phyloP scores from a whole-genome alignment of 2,888 invertebrate genomes.

The Toxonevra muliebris region DNA sequence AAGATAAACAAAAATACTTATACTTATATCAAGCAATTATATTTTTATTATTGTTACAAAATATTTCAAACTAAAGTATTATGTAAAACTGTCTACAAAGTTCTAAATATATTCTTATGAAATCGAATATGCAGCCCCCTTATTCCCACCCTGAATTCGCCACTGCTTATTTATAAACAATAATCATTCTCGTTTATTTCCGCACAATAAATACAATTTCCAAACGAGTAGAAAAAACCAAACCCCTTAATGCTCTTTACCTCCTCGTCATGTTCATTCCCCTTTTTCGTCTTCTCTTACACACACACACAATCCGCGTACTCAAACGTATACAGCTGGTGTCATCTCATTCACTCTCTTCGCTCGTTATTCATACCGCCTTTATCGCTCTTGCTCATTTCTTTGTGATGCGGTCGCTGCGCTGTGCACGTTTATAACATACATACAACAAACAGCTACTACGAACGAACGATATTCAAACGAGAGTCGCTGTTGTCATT shows the following conservation, averaged over 20 bases:
- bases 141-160: no score
- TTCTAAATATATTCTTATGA: no score
- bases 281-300: conserved; percentile 4
- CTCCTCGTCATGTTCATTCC: neutral
- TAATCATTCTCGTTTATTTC: neutral
- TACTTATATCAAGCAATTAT: no score
- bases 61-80: no score
- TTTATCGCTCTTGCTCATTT: conserved; percentile 24
- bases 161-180: neutral
- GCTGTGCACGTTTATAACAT: conserved; percentile 1
- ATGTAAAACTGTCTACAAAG: no score
- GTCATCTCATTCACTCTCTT: conserved; percentile 47
- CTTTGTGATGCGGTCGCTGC: conserved; percentile 1
- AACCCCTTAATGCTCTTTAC: conserved; percentile 22
- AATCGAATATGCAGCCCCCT: no score
- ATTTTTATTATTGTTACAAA: no score
- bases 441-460: neutral
- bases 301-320: conserved; percentile 8
- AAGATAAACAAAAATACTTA: no score
- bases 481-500: conserved; percentile 46
- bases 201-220: neutral
- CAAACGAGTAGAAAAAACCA: conserved; percentile 15
- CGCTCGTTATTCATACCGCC: conserved; percentile 18
- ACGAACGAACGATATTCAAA: conserved; percentile 36
- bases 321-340: conserved; percentile 1